Base-by-base conservation (phyloP, 2,113 vertebrate genomes). In the Lipophrys pholis region DNA sequence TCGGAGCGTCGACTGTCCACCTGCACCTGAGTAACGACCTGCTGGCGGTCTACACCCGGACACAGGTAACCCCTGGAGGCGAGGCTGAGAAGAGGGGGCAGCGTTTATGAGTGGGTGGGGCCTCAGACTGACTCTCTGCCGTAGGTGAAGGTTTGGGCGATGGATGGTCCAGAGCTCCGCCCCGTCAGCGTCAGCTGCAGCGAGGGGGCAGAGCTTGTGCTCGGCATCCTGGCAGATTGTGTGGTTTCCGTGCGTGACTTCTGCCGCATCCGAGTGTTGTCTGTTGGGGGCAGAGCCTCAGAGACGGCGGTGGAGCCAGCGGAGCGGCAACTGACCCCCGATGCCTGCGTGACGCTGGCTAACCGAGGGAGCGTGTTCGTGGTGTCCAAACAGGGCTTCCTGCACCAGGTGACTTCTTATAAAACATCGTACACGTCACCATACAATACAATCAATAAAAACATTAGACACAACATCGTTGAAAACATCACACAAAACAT, bases 61-160 rank as follows among this genome's bases (percentile, higher is more conserved):
- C 84, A 78, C 93, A 95, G 93, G 95, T 94, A 42, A 40, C 12
- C 21, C 2, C 21, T 30, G 21, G 21, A 30, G 21, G 21, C 4
- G 21, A 30, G 21, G 43, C 14, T 45, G 10, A 43, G 42, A 4
- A 43, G 42, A 43, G 8, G 42, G 4, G 8, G 42, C 43, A 5
- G 12, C 14, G 6, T 7, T 48, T 7, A 30, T 30, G 21, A 30
- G 21, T 30, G 21, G 21, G 4, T 30, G 21, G 21, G 21, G 21
- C 21, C 21, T 30, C 21, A 30, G 21, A 30, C 62, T 4, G 11
- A 5, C 15, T 49, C 6, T 14, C 36, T 48, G 2, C 40, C 62
- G 0, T 61, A 97, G 95, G 81, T 95, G 53, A 94, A 36, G 11
- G 89, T 89, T 11, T 94, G 87, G 95, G 72, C 78, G 38, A 74